Evolutionary conservation across 2,888 invertebrate genomes (phyloP), one percentile per base, ranked within the genome.

Genomic region (Cistogaster globosa): DNA sequence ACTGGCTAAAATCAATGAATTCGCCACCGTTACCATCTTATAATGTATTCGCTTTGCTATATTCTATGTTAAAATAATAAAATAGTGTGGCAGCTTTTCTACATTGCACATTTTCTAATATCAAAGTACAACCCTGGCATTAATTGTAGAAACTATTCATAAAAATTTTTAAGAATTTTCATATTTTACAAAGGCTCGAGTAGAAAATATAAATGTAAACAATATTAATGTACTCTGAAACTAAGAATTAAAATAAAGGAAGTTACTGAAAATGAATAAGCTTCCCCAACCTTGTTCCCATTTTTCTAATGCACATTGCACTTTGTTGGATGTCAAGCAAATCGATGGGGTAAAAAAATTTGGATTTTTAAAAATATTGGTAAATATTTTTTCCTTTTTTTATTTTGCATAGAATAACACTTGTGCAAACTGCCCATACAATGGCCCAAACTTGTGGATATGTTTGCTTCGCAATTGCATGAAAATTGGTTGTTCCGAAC

Each of bases 371-470:
- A 53, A 55, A 38, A 48, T 53, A 60, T 51, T 16, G 0, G 9
- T 20, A 18, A 5, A 53, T 0, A 9, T 16, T 11, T 8, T 18
- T 18, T 26, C 4, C 26, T 26, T 60, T 48, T 18, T 60, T 62
- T 86, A 88, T 57, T 67, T 26, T 89, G 89, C 90, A 95, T 90
- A 95, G 95, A 92, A 92, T 72, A 90, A 93, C 86, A 91, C 93
- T 90, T 97, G 97, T 93, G 94, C 94, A 83, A 95, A 96, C 89
- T 97, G 97, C 89, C 94, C 95, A 53, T 95, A 94, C 87, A 93
- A 94, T 14, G 97, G 96, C 1, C 96, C 96, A 68, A 96, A 97
- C 91, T 94, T 98, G 76, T 98, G 98, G 97, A 94, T 97, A 82
- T 98, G 98, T 90, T 93, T 98, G 78, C 95, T 96, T 90, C 94